Percentiles rank a stretch among this genome's conserved stretches.
Evolutionary conservation across 2,888 invertebrate genomes (phyloP).

Genomic region (Aspidiotus rigidus): DNA sequence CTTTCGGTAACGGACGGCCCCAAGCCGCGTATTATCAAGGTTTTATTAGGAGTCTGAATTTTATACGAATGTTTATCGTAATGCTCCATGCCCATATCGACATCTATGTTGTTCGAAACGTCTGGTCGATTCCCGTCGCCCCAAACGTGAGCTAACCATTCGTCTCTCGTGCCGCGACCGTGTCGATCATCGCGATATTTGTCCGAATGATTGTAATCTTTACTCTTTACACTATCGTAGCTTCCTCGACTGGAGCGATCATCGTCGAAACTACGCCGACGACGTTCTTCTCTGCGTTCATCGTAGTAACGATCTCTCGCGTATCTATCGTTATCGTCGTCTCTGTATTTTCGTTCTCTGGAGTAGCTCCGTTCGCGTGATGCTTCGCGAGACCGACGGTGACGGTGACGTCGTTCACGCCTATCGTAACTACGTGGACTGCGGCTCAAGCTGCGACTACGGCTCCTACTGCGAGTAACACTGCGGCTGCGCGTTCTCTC

Average conservation of each 20-base stretch:
- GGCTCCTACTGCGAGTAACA: not conserved
- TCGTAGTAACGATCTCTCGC: slow-evolving; percentile 23
- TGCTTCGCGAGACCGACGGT: not conserved
- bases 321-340: slow-evolving; percentile 14
- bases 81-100: slow-evolving; percentile 16
- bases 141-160: slow-evolving; percentile 29
- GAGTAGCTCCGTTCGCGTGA: slow-evolving; percentile 19
- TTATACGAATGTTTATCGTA: slow-evolving; percentile 44
- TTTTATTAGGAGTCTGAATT: slow-evolving; percentile 55
- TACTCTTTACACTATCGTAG: slow-evolving; percentile 4
- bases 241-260: slow-evolving; percentile 11
- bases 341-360: slow-evolving; percentile 9
- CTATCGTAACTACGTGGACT: not conserved
- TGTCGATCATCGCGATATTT: slow-evolving; percentile 20
- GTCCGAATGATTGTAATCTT: slow-evolving; percentile 12
- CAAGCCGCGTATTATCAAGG: slow-evolving; percentile 64
- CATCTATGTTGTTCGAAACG: not conserved
- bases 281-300: slow-evolving; percentile 7
- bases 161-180: slow-evolving; percentile 24
- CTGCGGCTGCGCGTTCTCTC: not conserved
- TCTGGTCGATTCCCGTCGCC: slow-evolving; percentile 15
- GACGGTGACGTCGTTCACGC: not conserved
- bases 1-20: slow-evolving; percentile 66
- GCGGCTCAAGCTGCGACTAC: not conserved
- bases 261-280: slow-evolving; percentile 14